Conservation (phyloP, 2,888 invertebrate species). For the Papilio protenor region DNA sequence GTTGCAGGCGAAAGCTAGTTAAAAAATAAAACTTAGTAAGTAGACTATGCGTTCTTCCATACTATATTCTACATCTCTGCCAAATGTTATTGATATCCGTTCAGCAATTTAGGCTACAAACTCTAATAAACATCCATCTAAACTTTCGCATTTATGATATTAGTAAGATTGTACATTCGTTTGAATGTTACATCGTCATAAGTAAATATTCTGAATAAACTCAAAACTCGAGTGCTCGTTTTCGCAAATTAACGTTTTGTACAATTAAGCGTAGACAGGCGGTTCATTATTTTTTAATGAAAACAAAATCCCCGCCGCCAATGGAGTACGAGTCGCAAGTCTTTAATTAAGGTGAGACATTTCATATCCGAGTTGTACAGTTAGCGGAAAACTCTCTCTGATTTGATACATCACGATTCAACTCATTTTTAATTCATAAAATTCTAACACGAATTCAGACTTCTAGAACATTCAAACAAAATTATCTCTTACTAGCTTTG, state of each 20-base stretch:
- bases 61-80: too few species aligned
- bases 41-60: too few species aligned
- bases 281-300: conserved; percentile 58
- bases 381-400: background rate
- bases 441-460: background rate
- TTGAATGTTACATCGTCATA: background rate
- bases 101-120: too few species aligned
- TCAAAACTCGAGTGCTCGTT: conserved; percentile 6
- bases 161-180: background rate
- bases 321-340: conserved; percentile 29
- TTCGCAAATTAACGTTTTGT: conserved; percentile 41
- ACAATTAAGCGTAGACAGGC: conserved; percentile 41
- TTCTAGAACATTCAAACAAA: too few species aligned
- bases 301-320: conserved; percentile 51
- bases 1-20: too few species aligned
- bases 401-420: background rate
- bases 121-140: too few species aligned
- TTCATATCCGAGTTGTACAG: conserved; percentile 23
- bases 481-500: too few species aligned
- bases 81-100: too few species aligned
- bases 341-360: conserved; percentile 40
- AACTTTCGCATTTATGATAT: too few species aligned
- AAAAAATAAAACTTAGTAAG: too few species aligned
- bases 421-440: background rate
- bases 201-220: conserved; percentile 21